Evolutionary conservation across 1,140 invertebrate genomes (phyloP).

Genomic region (Psilanteris sp.): DNA sequence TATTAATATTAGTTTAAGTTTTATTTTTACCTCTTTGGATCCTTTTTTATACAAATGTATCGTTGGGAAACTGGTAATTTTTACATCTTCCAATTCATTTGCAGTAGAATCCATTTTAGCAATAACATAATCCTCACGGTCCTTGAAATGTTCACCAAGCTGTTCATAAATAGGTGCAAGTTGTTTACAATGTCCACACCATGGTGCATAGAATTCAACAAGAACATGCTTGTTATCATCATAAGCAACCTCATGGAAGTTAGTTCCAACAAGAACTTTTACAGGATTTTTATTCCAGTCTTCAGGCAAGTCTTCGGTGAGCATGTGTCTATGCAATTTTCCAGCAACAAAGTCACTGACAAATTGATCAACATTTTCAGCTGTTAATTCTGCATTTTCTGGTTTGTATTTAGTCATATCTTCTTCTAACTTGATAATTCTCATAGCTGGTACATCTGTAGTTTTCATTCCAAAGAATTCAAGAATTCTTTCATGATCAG

Average conservation of each 20-base stretch:
- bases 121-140: conserved; percentile 91
- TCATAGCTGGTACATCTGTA: conserved; percentile 93
- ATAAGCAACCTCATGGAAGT: conserved; percentile 96
- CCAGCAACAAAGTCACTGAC: conserved; percentile 93
- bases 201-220: conserved; percentile 99
- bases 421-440: conserved; percentile 96
- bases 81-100: conserved; percentile 97
- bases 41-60: conserved; percentile 96
- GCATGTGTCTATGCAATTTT: conserved; percentile 95
- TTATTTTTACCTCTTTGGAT: conserved; percentile 88
- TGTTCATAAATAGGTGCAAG: conserved; percentile 97
- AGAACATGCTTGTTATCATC: conserved; percentile 95
- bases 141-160: conserved; percentile 92
- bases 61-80: conserved; percentile 97
- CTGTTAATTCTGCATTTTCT: conserved; percentile 86
- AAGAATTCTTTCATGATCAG: conserved; percentile 97
- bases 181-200: conserved; percentile 98
- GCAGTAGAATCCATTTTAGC: conserved; percentile 99
- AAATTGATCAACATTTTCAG: conserved; percentile 90
- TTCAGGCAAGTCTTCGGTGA: conserved; percentile 95
- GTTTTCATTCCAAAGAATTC: conserved; percentile 99
- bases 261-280: conserved; percentile 95
- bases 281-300: conserved; percentile 98
- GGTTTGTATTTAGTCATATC: conserved; percentile 99
- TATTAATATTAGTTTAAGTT: too few species aligned